These are phyloP conservation scores for Anoplophora glabripennis DNA, from an alignment of 1,140 invertebrate species.

Conservation along the genomic window DNA sequence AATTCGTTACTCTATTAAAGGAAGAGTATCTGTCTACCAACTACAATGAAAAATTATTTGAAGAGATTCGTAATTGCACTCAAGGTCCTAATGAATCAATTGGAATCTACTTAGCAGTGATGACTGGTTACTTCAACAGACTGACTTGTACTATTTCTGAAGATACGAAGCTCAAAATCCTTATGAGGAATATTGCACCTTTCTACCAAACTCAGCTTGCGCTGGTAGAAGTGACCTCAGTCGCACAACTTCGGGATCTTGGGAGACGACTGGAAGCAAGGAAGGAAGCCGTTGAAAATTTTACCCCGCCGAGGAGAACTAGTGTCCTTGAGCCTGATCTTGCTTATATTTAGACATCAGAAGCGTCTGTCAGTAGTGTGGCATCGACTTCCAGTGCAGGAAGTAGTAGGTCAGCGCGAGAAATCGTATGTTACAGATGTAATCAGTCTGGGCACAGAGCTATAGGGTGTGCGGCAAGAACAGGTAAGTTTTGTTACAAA, in stretches of 20 bases:
- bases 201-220: constrained; percentile 22
- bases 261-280: constrained; percentile 15
- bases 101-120: constrained; percentile 38
- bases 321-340: constrained; percentile 21
- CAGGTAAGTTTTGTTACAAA: constrained; percentile 4
- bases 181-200: constrained; percentile 14
- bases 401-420: neutral
- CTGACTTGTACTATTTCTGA: constrained; percentile 16
- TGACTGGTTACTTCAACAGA: constrained; percentile 35
- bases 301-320: constrained; percentile 3
- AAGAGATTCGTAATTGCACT: constrained; percentile 37
- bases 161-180: constrained; percentile 11
- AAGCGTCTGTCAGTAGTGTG: neutral
- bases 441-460: constrained; percentile 5
- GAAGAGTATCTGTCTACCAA: constrained; percentile 32
- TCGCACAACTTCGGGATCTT: constrained; percentile 5
- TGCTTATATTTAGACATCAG: constrained; percentile 5
- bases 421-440: constrained; percentile 8
- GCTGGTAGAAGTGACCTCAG: constrained; percentile 14
- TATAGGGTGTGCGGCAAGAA: constrained; percentile 3
- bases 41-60: constrained; percentile 36
- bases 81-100: constrained; percentile 41
- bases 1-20: constrained; percentile 25
- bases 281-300: constrained; percentile 7
- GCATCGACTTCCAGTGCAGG: neutral